Evolutionary conservation across 2,888 invertebrate species (phyloP).

Genomic region (Drosophila atripex): DNA sequence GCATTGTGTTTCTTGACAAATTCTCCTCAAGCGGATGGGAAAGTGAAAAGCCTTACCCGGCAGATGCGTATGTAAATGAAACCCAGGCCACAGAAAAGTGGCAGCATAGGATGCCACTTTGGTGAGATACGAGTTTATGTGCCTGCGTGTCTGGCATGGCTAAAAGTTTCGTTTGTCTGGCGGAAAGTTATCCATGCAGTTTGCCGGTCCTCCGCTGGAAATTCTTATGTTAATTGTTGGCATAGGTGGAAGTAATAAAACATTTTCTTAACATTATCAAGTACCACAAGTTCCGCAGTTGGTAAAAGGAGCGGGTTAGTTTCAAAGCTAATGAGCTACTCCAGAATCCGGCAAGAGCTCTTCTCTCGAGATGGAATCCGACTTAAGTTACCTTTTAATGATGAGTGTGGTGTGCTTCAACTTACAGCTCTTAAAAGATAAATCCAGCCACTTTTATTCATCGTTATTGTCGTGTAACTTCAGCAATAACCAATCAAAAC

Average conservation of each 20-base stretch:
- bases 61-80: conserved; percentile 56
- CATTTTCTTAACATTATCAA: conserved; percentile 71
- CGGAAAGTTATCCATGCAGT: conserved; percentile 40
- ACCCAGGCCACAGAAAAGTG: conserved; percentile 22
- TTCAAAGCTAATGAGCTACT: conserved; percentile 37
- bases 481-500: conserved; percentile 13
- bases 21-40: conserved; percentile 46
- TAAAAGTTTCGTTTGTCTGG: conserved; percentile 62
- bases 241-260: conserved; percentile 78
- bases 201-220: conserved; percentile 34
- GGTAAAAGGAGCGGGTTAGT: conserved; percentile 5
- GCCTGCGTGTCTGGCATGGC: conserved; percentile 30
- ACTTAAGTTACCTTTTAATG: conserved; percentile 24
- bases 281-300: conserved; percentile 49
- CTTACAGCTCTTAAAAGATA: background rate
- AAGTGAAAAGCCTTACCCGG: conserved; percentile 56
- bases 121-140: conserved; percentile 32
- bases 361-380: background rate
- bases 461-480: background rate
- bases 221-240: conserved; percentile 75
- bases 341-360: conserved; percentile 2
- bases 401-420: conserved; percentile 2
- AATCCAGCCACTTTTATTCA: background rate
- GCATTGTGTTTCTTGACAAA: conserved; percentile 66
- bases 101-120: conserved; percentile 19